These are phyloP conservation scores for Colletes collaris DNA, from an alignment of 2,888 invertebrate species.

Conservation along the genomic window DNA sequence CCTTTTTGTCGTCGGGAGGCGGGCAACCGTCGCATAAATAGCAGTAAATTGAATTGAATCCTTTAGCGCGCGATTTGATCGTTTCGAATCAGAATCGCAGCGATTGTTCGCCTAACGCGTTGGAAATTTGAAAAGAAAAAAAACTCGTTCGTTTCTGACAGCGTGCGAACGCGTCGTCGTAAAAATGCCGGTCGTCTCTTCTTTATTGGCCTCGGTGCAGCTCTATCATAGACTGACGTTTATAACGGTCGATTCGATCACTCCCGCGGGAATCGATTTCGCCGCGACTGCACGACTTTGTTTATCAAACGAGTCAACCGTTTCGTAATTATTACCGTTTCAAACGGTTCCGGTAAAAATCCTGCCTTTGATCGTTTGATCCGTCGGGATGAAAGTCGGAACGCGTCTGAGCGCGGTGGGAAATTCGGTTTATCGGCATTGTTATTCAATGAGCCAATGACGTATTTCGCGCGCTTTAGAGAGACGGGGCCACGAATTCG, in stretches of 20 bases:
- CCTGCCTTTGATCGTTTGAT: not conserved
- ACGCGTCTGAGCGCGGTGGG: too few relatives aligned
- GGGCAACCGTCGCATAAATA: not conserved
- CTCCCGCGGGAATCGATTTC: not conserved
- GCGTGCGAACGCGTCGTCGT: slow-evolving; percentile 20
- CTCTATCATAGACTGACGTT: slow-evolving; percentile 10
- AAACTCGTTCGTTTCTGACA: not conserved
- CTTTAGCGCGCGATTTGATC: not conserved
- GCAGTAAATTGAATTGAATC: not conserved
- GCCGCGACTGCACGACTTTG: not conserved
- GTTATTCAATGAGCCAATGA: not conserved
- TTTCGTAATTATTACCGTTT: not conserved
- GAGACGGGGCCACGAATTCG: not conserved
- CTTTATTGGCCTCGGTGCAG: not conserved
- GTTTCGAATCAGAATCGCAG: too few relatives aligned
- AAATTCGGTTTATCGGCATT: not conserved
- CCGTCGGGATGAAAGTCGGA: not conserved
- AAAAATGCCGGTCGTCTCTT: slow-evolving; percentile 10
- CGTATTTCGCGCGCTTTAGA: not conserved
- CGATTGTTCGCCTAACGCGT: too few relatives aligned
- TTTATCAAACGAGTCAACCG: not conserved
- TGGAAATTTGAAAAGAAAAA: too few relatives aligned
- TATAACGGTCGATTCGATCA: slow-evolving; percentile 4
- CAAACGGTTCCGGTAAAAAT: slow-evolving; percentile 1
- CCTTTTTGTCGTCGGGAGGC: not conserved